Evolutionary conservation across 1,140 invertebrate genomes (phyloP).

Genomic region (Pectinophora gossypiella): DNA sequence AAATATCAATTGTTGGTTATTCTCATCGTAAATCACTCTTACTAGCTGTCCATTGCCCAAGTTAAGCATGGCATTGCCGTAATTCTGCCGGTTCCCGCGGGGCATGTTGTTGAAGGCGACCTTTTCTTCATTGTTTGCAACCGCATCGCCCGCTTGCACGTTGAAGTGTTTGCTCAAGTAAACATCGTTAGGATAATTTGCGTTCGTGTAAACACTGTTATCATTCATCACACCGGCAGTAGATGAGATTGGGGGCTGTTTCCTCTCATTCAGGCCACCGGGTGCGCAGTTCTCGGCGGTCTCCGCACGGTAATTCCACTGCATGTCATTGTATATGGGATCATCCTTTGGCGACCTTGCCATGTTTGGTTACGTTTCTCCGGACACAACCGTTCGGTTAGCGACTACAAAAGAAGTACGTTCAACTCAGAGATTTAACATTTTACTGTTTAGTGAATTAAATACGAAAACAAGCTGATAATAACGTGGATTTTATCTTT

Average conservation of each 20-base stretch:
- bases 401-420: slow-evolving; percentile 15
- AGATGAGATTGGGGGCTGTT: slow-evolving; percentile 34
- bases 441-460: slow-evolving; percentile 31
- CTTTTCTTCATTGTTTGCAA: slow-evolving; percentile 45
- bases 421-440: slow-evolving; percentile 49
- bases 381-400: slow-evolving; percentile 19
- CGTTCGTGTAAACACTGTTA: slow-evolving; percentile 49
- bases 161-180: slow-evolving; percentile 55
- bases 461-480: slow-evolving; percentile 20
- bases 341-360: slow-evolving; percentile 69
- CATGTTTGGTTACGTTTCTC: slow-evolving; percentile 52
- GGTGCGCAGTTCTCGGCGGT: slow-evolving; percentile 49
- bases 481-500: slow-evolving; percentile 45
- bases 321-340: slow-evolving; percentile 56
- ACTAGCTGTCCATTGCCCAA: slow-evolving; percentile 63
- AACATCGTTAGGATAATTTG: slow-evolving; percentile 53
- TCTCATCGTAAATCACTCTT: slow-evolving; percentile 63
- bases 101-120: slow-evolving; percentile 39
- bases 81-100: slow-evolving; percentile 46
- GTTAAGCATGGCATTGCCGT: slow-evolving; percentile 62
- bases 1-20: slow-evolving; percentile 64
- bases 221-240: slow-evolving; percentile 37
- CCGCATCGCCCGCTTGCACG: slow-evolving; percentile 37
- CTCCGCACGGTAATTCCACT: slow-evolving; percentile 61
- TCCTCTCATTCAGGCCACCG: slow-evolving; percentile 45